Percentiles rank a stretch among this genome's conserved stretches.
Evolutionary conservation across 2,113 vertebrate species (phyloP).

Genomic region (Tupaia chinensis): DNA sequence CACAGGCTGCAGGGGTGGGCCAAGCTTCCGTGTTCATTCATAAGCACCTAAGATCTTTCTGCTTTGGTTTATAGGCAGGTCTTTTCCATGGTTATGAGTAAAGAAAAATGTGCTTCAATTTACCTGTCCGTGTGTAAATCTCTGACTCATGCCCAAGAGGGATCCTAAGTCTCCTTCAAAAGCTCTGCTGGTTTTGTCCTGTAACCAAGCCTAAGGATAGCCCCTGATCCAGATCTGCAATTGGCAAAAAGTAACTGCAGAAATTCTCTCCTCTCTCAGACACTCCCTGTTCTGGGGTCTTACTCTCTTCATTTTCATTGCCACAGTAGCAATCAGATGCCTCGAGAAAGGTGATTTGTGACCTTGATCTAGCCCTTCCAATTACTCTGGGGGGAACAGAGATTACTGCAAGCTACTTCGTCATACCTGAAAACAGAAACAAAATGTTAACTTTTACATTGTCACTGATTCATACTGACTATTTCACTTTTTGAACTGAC

Average conservation of each 20-base stretch:
- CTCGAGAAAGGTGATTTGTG: background rate
- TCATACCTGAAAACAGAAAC: background rate
- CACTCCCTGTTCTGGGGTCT: background rate
- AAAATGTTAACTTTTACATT: background rate
- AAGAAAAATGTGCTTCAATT: background rate
- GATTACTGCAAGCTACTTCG: background rate
- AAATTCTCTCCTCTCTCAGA: background rate
- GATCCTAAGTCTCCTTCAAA: background rate
- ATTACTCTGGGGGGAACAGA: background rate
- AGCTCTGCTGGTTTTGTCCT: background rate
- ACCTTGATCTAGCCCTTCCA: background rate
- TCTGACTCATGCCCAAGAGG: background rate
- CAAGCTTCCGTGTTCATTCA: background rate
- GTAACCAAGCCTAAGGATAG: background rate
- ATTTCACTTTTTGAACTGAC: background rate
- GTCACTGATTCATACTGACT: background rate
- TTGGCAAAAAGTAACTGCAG: background rate
- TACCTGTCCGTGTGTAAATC: background rate
- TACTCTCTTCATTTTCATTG: background rate
- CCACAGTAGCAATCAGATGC: background rate
- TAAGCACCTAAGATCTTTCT: background rate
- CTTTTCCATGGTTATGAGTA: background rate
- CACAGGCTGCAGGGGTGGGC: no score
- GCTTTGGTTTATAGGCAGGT: background rate
- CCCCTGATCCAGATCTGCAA: background rate